These are phyloP conservation scores for Ladona fulva DNA, from an alignment of 1,140 invertebrate species.

Conservation along the genomic window DNA sequence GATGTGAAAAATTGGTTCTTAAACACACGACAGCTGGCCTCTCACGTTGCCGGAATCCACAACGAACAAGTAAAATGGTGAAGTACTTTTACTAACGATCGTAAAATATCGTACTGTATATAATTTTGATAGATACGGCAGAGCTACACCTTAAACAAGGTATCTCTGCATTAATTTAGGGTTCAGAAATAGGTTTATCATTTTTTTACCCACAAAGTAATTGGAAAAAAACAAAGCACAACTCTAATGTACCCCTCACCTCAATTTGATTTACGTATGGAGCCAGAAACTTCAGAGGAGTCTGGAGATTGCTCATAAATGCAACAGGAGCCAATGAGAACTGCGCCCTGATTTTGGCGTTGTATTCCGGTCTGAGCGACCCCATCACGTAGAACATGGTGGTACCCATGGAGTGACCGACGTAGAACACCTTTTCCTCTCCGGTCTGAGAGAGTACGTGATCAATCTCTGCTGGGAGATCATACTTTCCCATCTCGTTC, in stretches of 20 bases:
- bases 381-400: conserved; percentile 53
- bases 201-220: no score
- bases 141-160: no score
- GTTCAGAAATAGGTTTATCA: no score
- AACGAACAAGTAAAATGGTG: no score
- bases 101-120: no score
- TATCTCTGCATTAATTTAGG: no score
- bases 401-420: conserved; percentile 52
- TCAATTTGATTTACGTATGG: conserved; percentile 30
- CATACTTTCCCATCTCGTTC: conserved; percentile 56
- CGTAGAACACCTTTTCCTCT: conserved; percentile 41
- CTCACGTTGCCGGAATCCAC: no score
- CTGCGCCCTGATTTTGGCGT: conserved; percentile 39
- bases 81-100: no score
- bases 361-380: conserved; percentile 44
- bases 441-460: conserved; percentile 47
- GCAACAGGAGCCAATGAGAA: conserved; percentile 50
- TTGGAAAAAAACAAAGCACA: no score
- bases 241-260: conserved; percentile 4
- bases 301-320: conserved; percentile 35
- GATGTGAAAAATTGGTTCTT: no score
- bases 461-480: conserved; percentile 59
- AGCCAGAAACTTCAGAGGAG: conserved; percentile 33
- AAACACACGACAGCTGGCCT: no score
- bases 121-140: no score